Percentiles rank a stretch among this genome's conserved stretches.
phyloP scores from a whole-genome alignment of 2,797 vertebrate species.

The Cyclopterus lumpus region DNA sequence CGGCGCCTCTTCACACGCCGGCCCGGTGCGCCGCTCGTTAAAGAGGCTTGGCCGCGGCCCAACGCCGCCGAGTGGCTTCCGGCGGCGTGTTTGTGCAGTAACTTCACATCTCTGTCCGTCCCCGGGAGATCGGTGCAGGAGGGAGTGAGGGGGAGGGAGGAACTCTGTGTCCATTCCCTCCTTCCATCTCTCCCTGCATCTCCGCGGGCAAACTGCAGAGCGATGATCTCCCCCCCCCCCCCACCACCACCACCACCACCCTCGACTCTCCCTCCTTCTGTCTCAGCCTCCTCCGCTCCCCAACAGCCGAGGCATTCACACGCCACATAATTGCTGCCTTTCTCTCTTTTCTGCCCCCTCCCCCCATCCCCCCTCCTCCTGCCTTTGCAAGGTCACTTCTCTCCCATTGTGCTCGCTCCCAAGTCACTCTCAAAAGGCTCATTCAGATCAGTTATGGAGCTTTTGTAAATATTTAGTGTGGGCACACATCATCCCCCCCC shows the following conservation, averaged over 20 bases:
- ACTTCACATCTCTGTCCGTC: constrained; percentile 44
- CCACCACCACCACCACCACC: too few species aligned
- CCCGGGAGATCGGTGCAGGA: constrained; percentile 27
- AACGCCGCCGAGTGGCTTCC: constrained; percentile 34
- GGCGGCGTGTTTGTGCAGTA: constrained; percentile 38
- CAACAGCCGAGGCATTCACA: constrained; percentile 68
- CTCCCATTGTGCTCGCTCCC: constrained; percentile 69
- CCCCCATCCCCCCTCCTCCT: constrained; percentile 12
- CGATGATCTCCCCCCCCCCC: constrained; percentile 20
- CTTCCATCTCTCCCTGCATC: constrained; percentile 23
- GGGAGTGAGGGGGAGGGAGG: constrained; percentile 8
- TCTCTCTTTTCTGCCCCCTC: constrained; percentile 29
- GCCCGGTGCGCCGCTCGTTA: constrained; percentile 32
- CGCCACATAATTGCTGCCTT: constrained; percentile 68
- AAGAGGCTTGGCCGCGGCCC: constrained; percentile 42
- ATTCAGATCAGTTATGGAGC: constrained; percentile 73
- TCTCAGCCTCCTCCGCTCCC: constrained; percentile 48
- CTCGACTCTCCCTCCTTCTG: constrained; percentile 11
- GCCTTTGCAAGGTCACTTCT: constrained; percentile 74
- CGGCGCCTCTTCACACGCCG: constrained; percentile 20
- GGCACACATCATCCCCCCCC: constrained; percentile 31
- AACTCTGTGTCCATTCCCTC: constrained; percentile 9
- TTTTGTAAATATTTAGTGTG: constrained; percentile 80
- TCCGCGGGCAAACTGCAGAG: constrained; percentile 48
- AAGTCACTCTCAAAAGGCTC: constrained; percentile 66